Conservation (phyloP, 2,113 vertebrate genomes). For the Notarius lentiginosus region DNA sequence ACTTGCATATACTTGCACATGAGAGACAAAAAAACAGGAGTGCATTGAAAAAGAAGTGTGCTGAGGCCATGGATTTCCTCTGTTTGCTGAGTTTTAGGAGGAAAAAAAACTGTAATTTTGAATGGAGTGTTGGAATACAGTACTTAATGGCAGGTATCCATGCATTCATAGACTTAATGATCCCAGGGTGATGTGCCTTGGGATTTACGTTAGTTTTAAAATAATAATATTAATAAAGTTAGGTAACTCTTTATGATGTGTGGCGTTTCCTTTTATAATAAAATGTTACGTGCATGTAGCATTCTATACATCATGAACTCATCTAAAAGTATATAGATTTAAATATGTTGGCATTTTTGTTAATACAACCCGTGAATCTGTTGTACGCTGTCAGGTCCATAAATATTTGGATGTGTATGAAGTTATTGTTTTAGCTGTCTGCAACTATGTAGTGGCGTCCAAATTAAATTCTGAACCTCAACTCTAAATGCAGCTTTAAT, state of each 20-base stretch:
- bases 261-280: constrained; percentile 43
- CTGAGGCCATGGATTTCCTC: constrained; percentile 84
- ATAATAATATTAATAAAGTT: constrained; percentile 97
- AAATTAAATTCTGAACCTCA: not conserved
- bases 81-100: constrained; percentile 67
- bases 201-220: constrained; percentile 94
- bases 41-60: constrained; percentile 79
- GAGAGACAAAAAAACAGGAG: constrained; percentile 74
- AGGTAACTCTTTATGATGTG: constrained; percentile 88
- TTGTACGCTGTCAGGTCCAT: not conserved
- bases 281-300: not conserved
- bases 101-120: constrained; percentile 71
- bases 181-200: constrained; percentile 83
- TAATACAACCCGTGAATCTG: not conserved
- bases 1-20: constrained; percentile 94
- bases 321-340: not conserved
- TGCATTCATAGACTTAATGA: constrained; percentile 84
- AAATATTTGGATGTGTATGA: not conserved
- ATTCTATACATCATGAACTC: not conserved
- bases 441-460: too few relatives aligned
- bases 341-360: not conserved
- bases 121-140: constrained; percentile 86
- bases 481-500: not conserved
- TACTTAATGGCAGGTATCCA: constrained; percentile 86
- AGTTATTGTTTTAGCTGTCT: not conserved